Evolutionary conservation across 1,140 invertebrate species (phyloP).

Genomic region (Lordiphosa clarofinis): DNA sequence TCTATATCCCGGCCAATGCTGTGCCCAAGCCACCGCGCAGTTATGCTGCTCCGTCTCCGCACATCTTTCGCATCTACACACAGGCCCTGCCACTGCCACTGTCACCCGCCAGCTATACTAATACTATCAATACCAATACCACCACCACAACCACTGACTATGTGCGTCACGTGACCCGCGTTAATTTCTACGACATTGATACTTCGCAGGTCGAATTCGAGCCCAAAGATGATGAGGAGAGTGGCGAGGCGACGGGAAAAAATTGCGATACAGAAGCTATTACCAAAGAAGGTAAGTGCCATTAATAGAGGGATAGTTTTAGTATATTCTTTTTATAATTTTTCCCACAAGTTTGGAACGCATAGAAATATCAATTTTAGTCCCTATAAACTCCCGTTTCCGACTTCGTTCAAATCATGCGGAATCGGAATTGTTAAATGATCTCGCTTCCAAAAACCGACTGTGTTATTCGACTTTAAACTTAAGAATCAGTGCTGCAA

Average conservation of each 20-base stretch:
- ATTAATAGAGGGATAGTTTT: not conserved
- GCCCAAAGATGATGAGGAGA: constrained; percentile 73
- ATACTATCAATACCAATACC: constrained; percentile 18
- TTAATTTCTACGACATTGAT: constrained; percentile 80
- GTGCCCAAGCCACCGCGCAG: constrained; percentile 69
- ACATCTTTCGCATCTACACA: constrained; percentile 38
- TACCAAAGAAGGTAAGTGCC: constrained; percentile 79
- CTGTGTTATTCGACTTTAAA: too few species aligned
- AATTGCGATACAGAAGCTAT: constrained; percentile 79
- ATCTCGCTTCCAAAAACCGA: too few species aligned
- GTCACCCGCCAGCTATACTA: constrained; percentile 36
- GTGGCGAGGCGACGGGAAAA: constrained; percentile 51
- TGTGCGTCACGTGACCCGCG: constrained; percentile 79
- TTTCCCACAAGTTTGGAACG: not conserved
- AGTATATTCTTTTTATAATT: not conserved
- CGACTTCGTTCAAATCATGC: too few species aligned
- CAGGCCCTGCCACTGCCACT: constrained; percentile 25
- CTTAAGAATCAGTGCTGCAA: too few species aligned
- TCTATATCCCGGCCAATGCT: constrained; percentile 30
- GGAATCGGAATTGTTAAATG: too few species aligned
- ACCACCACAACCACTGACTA: constrained; percentile 57
- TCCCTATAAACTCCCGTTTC: too few species aligned
- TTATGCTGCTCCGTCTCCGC: constrained; percentile 15
- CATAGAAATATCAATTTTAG: too few species aligned
- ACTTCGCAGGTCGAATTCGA: constrained; percentile 79